Evolutionary conservation across 2,113 vertebrate genomes (phyloP), one percentile per base, ranked within the genome.

Genomic region (Origma solitaria): DNA sequence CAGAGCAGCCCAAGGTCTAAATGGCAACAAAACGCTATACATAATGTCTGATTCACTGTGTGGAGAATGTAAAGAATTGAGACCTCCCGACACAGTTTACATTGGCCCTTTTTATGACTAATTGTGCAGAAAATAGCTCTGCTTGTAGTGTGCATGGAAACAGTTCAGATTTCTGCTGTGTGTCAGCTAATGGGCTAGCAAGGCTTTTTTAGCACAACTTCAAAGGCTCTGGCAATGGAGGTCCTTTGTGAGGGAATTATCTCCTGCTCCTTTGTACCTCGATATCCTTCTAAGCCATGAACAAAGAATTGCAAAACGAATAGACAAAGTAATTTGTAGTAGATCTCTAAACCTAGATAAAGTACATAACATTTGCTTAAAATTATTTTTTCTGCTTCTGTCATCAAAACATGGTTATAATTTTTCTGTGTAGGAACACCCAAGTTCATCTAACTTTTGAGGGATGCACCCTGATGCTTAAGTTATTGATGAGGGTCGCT

Each of bases 91-190:
- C 96, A 96, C 92, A 97, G 96, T 97, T 97, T 97, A 96, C 94
- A 95, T 97, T 97, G 96, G 97, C 95, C 94, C 94, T 97, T 97
- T 97, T 97, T 97, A 97, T 96, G 95, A 97, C 93, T 97, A 97
- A 97, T 97, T 97, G 96, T 96, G 95, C 96, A 97, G 94, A 97
- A 97, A 97, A 96, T 97, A 97, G 91, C 94, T 96, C 94, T 91
- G 95, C 92, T 97, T 97, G 96, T 93, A 96, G 92, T 94, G 80
- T 90, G 93, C 95, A 90, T 93, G 92, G 93, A 97, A 96, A 96
- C 95, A 95, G 95, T 96, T 97, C 96, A 95, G 95, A 92, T 96
- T 96, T 97, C 96, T 97, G 97, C 91, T 97, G 96, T 97, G 94
- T 96, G 95, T 97, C 96, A 96, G 94, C 94, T 97, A 97, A 97